A percentile compares a stretch with the other conserved stretches of the same genome.
These are phyloP conservation scores for Saxidomus purpurata DNA, from an alignment of 1,140 invertebrate species.

Conservation along the genomic window DNA sequence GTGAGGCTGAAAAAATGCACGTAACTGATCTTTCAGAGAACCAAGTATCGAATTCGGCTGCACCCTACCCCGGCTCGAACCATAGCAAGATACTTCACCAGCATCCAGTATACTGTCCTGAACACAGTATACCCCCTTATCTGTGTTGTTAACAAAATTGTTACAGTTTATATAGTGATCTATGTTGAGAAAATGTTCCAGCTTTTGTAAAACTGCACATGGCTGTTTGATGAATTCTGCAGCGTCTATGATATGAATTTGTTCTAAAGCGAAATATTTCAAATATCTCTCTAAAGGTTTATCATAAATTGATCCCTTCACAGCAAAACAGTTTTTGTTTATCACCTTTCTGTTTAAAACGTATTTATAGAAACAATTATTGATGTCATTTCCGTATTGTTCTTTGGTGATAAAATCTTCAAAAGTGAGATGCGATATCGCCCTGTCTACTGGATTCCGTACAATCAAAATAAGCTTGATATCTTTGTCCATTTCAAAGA, in stretches of 20 bases:
- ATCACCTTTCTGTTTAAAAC: not conserved
- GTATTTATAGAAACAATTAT: conserved; percentile 42
- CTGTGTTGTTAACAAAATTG: conserved; percentile 25
- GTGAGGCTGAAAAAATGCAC: conserved; percentile 14
- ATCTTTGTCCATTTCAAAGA: conserved; percentile 28
- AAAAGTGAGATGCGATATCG: conserved; percentile 49
- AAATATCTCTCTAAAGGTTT: conserved; percentile 9
- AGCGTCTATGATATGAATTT: conserved; percentile 33
- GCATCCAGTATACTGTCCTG: not conserved
- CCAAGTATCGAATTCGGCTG: not conserved
- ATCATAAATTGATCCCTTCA: conserved; percentile 44
- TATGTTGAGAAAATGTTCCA: conserved; percentile 6
- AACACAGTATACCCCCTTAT: conserved; percentile 8
- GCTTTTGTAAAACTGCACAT: not conserved
- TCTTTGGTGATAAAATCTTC: not conserved
- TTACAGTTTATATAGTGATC: not conserved
- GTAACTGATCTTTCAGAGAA: not conserved
- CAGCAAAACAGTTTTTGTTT: conserved; percentile 46
- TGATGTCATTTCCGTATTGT: not conserved
- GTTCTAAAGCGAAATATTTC: conserved; percentile 27
- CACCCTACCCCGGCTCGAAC: not conserved
- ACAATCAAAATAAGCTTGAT: conserved; percentile 64
- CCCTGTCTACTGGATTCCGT: conserved; percentile 42
- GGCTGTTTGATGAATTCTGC: not conserved
- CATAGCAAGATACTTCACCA: not conserved